Base-by-base conservation (phyloP, 2,888 invertebrate genomes). In the Shargacucullia verbasci region DNA sequence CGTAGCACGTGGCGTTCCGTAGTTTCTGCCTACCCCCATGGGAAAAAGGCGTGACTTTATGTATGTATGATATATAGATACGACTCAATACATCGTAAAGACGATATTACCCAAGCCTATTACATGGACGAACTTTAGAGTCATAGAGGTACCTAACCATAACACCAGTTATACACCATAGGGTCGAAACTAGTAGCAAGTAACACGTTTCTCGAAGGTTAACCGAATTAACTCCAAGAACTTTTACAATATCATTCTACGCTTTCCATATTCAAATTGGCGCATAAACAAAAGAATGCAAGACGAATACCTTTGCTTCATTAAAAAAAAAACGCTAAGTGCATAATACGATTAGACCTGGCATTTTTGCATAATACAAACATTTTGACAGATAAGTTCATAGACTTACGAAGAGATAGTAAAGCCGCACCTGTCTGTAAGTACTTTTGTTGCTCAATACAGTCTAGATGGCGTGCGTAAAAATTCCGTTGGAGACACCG, bases 401-500 rank as follows among this genome's bases (percentile, higher is more conserved):
- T 27, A 41, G 20, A 41, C 38, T n/a, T 29, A 15, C 8, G n/a
- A 48, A 35, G 48, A 53, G 64, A 70, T 63, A 69, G 70, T 66
- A 25, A 11, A 13, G 38, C 72, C 54, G 11, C 50, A 58, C 73
- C 69, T 67, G 44, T 34, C 33, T 45, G 9, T 6, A 47, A 6
- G 44, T 59, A 55, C 63, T 52, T 20, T 15, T 27, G 39, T 71
- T 71, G 73, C 73, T 48, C 70, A 73, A 71, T 54, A 12, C 37
- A 40, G 25, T 53, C 55, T 62, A 59, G 50, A 70, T 48, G 59
- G 68, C 33, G 52, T 40, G 59, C 52, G 64, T 64, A 61, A 66
- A 71, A 77, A 75, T 59, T 60, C 73, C 58, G 25, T 15, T 40
- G 45, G 53, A 58, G 72, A 61, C 73, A 61, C 35, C 9, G 31